Evolutionary conservation across 2,888 invertebrate species (phyloP).

Genomic region (Acronicta psi): DNA sequence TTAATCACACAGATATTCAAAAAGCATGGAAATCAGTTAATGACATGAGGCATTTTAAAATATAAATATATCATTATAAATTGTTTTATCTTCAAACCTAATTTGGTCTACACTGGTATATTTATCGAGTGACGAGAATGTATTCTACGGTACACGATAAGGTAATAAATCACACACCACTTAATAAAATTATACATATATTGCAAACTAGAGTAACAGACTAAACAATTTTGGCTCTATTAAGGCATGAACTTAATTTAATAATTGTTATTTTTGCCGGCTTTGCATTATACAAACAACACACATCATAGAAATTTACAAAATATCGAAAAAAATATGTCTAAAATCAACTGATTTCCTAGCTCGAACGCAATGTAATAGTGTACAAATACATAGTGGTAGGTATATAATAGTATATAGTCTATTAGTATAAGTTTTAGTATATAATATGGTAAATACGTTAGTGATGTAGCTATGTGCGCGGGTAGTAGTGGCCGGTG

Average conservation of each 20-base stretch:
- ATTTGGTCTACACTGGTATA: too few relatives aligned
- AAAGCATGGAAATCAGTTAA: conserved; percentile 16
- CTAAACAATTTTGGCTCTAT: too few relatives aligned
- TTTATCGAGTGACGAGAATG: too few relatives aligned
- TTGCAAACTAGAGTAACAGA: not conserved
- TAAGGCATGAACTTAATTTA: too few relatives aligned
- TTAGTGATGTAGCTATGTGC: conserved; percentile 75
- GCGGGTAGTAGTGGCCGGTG: conserved; percentile 83
- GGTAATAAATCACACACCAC: not conserved
- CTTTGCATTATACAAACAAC: not conserved
- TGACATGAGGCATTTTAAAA: not conserved
- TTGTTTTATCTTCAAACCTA: not conserved
- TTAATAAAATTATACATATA: not conserved
- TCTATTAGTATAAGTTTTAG: conserved; percentile 35
- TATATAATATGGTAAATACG: conserved; percentile 45
- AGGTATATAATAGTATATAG: conserved; percentile 29
- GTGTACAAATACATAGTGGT: conserved; percentile 23
- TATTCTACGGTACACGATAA: not conserved
- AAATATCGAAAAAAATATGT: not conserved
- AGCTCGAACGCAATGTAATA: conserved; percentile 1
- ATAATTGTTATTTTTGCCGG: not conserved
- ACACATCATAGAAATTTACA: not conserved
- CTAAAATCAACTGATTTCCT: conserved; percentile 14
- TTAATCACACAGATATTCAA: not conserved
- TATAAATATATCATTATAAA: not conserved